Evolutionary conservation across 2,888 invertebrate genomes (phyloP), one percentile per base, ranked within the genome.

Genomic region (Eubasilissa splendida): DNA sequence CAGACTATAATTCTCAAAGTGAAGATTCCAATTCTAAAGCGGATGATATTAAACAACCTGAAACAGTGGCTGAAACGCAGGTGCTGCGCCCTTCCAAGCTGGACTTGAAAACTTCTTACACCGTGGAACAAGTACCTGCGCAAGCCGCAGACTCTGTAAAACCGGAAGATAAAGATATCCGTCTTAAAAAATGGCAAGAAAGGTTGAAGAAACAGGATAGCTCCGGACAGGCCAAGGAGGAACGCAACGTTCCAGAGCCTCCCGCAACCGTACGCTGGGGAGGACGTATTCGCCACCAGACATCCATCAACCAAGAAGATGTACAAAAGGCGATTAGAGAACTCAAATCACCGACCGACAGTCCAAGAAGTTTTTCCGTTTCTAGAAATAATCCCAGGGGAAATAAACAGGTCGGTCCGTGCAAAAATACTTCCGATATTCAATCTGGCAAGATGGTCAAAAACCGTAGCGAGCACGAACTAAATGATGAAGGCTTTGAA

Each of bases 401-500:
- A 31, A 82, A 84, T 22, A 79, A 79, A n/a, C 81, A 74, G 31
- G 50, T 58, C 10, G 70, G 14, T 42, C 70, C 78, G 33, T 78
- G 71, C 52, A 83, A 83, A 70, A 79, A 84, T 14, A 83, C 81
- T 68, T 82, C 83, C 12, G 85, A 86, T 56, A 88, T 88, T 71
- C 87, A 88, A 12, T 87, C 89, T 0, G 89, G 89, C 68, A 89
- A 92, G 53, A 91, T 89, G 82, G 88, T 92, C 0, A 91, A 91
- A 86, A 90, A 91, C 0, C 90, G 89, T 83, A 90, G 88, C 76
- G 94, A 95, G 84, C 93, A 93, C 84, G 96, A 96, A 85, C 87
- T 94, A 66, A 95, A 96, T 86, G 97, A 97, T 86, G 96, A 97
- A 90, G 96, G 97, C 9, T 97, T 97, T 86, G 96, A 97, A 87